Conservation (phyloP, 2,797 vertebrate genomes). For the Rhinoraja longicauda region DNA sequence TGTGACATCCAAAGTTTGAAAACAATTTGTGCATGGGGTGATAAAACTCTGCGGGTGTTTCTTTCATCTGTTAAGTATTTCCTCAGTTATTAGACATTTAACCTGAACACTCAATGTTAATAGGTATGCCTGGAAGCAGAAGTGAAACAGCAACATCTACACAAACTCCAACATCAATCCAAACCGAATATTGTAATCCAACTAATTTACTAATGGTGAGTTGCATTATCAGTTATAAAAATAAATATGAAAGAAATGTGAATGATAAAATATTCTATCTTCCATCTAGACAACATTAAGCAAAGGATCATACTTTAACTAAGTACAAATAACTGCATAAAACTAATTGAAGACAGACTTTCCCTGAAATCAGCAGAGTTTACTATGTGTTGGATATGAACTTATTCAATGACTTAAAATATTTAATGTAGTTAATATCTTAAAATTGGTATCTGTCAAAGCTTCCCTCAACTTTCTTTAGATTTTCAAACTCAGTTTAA, state of each 20-base stretch:
- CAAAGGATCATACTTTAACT: background rate
- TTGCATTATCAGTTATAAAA: background rate
- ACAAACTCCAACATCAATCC: background rate
- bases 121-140: background rate
- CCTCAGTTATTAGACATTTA: background rate
- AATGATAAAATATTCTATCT: background rate
- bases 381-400: background rate
- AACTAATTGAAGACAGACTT: background rate
- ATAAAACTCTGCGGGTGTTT: background rate
- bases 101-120: background rate
- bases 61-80: background rate
- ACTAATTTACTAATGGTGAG: background rate
- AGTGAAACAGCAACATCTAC: background rate
- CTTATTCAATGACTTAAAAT: background rate
- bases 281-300: background rate
- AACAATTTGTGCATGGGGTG: too few species aligned
- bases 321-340: background rate
- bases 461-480: too few species aligned
- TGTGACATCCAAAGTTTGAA: background rate
- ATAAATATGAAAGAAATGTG: background rate
- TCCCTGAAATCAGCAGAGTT: background rate
- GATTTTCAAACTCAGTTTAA: too few species aligned
- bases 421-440: background rate
- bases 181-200: slow-evolving; percentile 8
- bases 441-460: background rate